A percentile compares a stretch with the other conserved stretches of the same genome.
phyloP scores from a whole-genome alignment of 2,113 vertebrate genomes.

The Otolemur garnettii region DNA sequence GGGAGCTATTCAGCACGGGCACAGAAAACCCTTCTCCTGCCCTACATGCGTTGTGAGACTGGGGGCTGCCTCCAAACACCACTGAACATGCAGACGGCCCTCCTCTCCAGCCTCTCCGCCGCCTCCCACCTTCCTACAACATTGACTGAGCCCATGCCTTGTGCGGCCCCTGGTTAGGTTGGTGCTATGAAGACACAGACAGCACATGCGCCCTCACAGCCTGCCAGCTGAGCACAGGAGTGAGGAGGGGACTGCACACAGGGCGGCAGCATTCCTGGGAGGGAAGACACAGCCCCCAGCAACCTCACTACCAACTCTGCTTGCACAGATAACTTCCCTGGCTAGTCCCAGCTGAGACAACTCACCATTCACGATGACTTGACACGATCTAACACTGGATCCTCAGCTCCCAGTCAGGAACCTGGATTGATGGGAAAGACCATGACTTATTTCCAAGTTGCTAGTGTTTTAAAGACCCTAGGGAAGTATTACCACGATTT shows the following conservation, averaged over 20 bases:
- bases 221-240: not conserved
- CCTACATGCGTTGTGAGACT: not conserved
- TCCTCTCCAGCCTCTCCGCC: not conserved
- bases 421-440: not conserved
- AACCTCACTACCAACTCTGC: not conserved
- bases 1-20: not conserved
- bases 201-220: accelerated
- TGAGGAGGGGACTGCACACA: not conserved
- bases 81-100: too few relatives aligned
- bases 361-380: not conserved
- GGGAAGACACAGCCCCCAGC: not conserved
- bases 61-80: not conserved
- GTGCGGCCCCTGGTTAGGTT: not conserved
- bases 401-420: not conserved
- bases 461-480: not conserved
- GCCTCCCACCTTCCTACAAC: not conserved
- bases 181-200: not conserved
- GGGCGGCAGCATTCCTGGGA: accelerated
- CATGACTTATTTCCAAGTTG: not conserved
- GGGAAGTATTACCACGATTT: not conserved
- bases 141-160: too few relatives aligned
- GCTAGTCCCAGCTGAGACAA: not conserved
- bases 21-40: not conserved
- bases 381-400: not conserved
- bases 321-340: not conserved